Evolutionary conservation across 2,797 vertebrate genomes (phyloP), one percentile per base, ranked within the genome.

Genomic region (Gymnothorax javanicus): DNA sequence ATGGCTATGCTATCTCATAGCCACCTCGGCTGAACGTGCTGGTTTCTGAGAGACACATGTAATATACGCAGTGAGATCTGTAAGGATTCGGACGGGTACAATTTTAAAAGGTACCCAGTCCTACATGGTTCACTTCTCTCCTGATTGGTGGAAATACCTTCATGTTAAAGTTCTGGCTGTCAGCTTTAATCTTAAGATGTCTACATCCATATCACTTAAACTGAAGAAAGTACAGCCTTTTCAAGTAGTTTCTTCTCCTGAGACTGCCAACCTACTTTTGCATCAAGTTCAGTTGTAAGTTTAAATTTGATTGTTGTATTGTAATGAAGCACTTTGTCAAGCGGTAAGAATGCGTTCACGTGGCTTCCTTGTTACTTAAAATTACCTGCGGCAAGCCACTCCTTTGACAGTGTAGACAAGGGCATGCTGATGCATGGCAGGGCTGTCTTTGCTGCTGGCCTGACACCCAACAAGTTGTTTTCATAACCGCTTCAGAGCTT

Each of bases 331-430:
- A 59, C 11, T 1, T 56, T 25, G n/a, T 58, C 23, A 50, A 17
- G 52, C 73, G 13, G 33, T 83, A 25, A 83, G 25, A 83, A 83
- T 59, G 82, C 57, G 25, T 83, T 83, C 56, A 27, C 27, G 11
- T 13, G 56, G 52, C n/a, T 58, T 54, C 57, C 56, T 33, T 33
- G 43, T 58, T 12, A 82, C 57, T 54, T 6, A 6, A 27, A 59
- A 83, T 83, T 59, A 60, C 13, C 56, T 17, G 57, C 27, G 57
- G 77, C 25, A 54, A 56, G 77, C 50, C 82, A 58, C 82, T 83
- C 82, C 57, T 83, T 27, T 0, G 25, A 25, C 56, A 27, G 27
- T 25, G 25, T 57, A 83, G 82, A 59, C n/a, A 27, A 59, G 82
- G 54, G 82, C 57, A 33, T 83, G 82, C 33, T 56, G 56, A 57